Evolutionary conservation across 2,113 vertebrate species (phyloP), one percentile per base, ranked within the genome.

Genomic region (Castor canadensis): DNA sequence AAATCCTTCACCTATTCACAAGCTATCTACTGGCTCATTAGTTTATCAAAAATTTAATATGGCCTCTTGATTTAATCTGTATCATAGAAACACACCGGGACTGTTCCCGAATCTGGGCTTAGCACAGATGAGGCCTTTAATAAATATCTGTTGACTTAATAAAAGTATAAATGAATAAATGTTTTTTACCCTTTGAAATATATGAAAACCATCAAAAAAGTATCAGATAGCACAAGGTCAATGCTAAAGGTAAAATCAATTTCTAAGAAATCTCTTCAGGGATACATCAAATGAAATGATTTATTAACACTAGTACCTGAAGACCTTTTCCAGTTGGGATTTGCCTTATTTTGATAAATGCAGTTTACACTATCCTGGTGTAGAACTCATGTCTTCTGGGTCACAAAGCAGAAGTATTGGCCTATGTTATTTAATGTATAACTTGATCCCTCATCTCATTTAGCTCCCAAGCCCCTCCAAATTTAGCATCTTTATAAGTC

Each of bases 301-400:
- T 90, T 96, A 76, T 60, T 96, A 92, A 90, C 96, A 86, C 2
- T 60, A 81, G 19, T 16, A 56, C 40, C 69, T 89, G 43, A 6
- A 89, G n/a, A 49, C 40, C 3, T 71, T 22, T 95, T 73, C 26
- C 72, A 77, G 71, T 16, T 58, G 1, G 24, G 47, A 40, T 69
- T 32, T 97, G 93, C 62, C 32, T 76, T 73, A 62, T 19, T 9
- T 83, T 19, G 9, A 80, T 90, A 96, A 71, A 76, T 75, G 20
- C 6, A 12, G 0, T 82, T 93, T 71, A 15, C 19, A 60, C 9
- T 47, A 5, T 79, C 52, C 56, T 81, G 83, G 12, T 26, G 91
- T 85, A 5, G 38, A 91, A 95, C 77, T 72, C 6, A 54, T 0
- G 0, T 13, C 12, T 45, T 56, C 32, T 12, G 20, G 71, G 91